phyloP scores from a whole-genome alignment of 1,140 invertebrate genomes.

The Cepaea nemoralis region DNA sequence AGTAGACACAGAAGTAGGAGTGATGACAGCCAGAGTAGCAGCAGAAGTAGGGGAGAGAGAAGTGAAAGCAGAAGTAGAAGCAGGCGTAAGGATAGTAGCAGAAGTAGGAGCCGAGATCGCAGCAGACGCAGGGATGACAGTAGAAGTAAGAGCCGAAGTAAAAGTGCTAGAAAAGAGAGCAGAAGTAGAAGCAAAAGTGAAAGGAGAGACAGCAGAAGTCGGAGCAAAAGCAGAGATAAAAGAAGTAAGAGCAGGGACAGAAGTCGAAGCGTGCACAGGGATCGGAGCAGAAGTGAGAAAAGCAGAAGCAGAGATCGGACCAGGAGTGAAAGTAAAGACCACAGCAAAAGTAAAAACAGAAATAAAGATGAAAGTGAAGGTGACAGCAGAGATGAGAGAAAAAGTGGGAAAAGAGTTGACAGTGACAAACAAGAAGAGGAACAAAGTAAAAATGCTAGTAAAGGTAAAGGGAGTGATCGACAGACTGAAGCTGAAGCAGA shows the following conservation, averaged over 20 bases:
- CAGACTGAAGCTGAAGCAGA: background rate
- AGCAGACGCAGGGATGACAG: background rate
- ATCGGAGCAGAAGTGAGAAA: slow-evolving; percentile 12
- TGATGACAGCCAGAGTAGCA: background rate
- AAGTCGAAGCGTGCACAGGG: background rate
- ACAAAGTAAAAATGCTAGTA: background rate
- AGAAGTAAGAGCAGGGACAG: background rate
- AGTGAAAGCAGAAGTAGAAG: slow-evolving; percentile 7
- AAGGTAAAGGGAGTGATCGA: background rate
- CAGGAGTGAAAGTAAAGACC: background rate
- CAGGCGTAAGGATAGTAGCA: slow-evolving; percentile 16
- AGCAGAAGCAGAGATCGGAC: slow-evolving; percentile 3
- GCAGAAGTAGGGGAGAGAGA: background rate
- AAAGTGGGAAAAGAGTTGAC: slow-evolving; percentile 5
- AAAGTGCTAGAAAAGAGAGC: background rate
- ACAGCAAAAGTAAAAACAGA: background rate
- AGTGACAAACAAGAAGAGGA: no score
- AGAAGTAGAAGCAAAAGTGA: background rate
- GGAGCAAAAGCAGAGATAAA: background rate
- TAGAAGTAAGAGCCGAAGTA: slow-evolving; percentile 23
- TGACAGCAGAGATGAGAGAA: background rate
- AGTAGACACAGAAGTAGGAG: slow-evolving; percentile 28
- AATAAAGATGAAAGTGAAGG: slow-evolving; percentile 12
- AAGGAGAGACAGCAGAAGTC: slow-evolving; percentile 9
- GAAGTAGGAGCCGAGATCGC: slow-evolving; percentile 2